A percentile compares a stretch with the other conserved stretches of the same genome.
These are phyloP conservation scores for Blera fallax DNA, from an alignment of 2,888 invertebrate species.

Conservation along the genomic window DNA sequence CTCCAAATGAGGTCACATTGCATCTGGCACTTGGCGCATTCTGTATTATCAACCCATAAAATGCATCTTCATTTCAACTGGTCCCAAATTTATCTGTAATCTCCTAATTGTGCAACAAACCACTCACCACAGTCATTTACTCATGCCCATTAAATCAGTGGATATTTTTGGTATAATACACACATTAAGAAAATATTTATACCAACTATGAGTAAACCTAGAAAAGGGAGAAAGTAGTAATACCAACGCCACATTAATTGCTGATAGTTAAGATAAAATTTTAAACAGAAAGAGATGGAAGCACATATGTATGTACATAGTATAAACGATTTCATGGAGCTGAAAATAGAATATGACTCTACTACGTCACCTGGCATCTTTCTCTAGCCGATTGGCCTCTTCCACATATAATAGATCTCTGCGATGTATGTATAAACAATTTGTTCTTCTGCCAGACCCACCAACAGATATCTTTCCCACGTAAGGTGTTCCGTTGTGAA, in stretches of 20 bases:
- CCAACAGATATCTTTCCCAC: slow-evolving; percentile 20
- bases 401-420: slow-evolving; percentile 56
- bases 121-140: slow-evolving; percentile 48
- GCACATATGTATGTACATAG: neutral
- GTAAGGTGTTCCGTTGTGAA: slow-evolving; percentile 55
- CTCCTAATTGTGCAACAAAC: slow-evolving; percentile 53
- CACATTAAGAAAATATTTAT: slow-evolving; percentile 3
- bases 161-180: slow-evolving; percentile 53
- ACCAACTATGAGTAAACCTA: neutral
- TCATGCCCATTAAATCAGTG: slow-evolving; percentile 36
- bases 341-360: slow-evolving; percentile 68
- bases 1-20: slow-evolving; percentile 56
- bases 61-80: slow-evolving; percentile 18
- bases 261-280: slow-evolving; percentile 1
- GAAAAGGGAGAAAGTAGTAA: slow-evolving; percentile 15
- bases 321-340: slow-evolving; percentile 65
- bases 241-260: slow-evolving; percentile 1
- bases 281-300: neutral
- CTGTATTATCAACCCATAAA: slow-evolving; percentile 14
- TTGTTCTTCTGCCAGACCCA: slow-evolving; percentile 29
- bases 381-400: slow-evolving; percentile 44
- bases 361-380: slow-evolving; percentile 61
- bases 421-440: slow-evolving; percentile 50
- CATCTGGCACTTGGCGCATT: slow-evolving; percentile 53
- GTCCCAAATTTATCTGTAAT: slow-evolving; percentile 28